phyloP scores from a whole-genome alignment of 2,797 vertebrate species.

The Coendou prehensilis region DNA sequence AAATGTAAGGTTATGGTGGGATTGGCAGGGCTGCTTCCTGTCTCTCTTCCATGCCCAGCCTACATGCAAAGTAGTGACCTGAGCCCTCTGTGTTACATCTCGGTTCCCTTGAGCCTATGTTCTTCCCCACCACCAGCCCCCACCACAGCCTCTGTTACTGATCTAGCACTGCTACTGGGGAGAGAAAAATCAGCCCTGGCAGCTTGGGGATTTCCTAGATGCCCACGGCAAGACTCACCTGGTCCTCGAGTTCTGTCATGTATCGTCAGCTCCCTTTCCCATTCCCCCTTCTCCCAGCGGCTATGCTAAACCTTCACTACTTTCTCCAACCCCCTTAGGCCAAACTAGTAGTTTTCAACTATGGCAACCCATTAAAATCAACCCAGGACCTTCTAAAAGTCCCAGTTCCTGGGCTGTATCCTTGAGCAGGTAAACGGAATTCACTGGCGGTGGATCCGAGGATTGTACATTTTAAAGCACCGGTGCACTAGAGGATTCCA shows the following conservation, averaged over 20 bases:
- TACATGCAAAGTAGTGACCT: background rate
- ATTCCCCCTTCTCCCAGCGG: background rate
- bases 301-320: background rate
- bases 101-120: background rate
- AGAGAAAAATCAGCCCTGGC: background rate
- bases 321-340: background rate
- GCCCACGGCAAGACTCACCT: background rate
- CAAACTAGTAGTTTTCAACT: background rate
- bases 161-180: background rate
- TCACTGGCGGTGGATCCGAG: background rate
- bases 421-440: background rate
- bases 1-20: background rate
- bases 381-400: background rate
- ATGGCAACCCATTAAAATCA: background rate
- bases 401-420: background rate
- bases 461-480: background rate
- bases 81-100: background rate
- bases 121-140: background rate
- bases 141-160: background rate
- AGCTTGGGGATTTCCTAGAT: background rate
- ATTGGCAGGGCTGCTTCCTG: background rate
- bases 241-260: background rate
- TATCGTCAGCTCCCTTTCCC: background rate
- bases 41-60: background rate
- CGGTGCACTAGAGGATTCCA: background rate